Evolutionary conservation across 2,113 vertebrate genomes (phyloP).

Genomic region (Oenanthe oenanthe): DNA sequence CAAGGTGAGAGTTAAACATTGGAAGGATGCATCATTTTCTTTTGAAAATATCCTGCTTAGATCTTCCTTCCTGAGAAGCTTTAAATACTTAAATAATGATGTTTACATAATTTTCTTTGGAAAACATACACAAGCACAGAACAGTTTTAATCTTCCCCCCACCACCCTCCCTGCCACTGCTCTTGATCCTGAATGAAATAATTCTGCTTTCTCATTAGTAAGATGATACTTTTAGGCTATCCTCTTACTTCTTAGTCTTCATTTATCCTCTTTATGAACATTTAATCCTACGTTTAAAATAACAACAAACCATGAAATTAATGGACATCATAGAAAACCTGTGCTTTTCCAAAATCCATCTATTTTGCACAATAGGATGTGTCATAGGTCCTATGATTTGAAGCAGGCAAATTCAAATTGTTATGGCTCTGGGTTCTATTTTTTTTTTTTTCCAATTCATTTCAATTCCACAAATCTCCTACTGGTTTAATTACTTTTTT

Average conservation of each 20-base stretch:
- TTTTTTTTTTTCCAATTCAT: neutral
- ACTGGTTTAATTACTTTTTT: neutral
- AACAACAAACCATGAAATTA: neutral
- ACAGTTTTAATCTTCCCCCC: neutral
- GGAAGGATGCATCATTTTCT: neutral
- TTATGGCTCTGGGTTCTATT: neutral
- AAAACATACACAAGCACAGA: neutral
- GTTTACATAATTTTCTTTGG: neutral
- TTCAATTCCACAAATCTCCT: neutral
- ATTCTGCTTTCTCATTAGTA: conserved; percentile 14
- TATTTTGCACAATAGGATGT: neutral
- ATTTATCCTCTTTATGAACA: conserved; percentile 29
- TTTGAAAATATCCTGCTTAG: neutral
- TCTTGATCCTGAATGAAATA: neutral
- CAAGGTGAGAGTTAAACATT: neutral
- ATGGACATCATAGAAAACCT: neutral
- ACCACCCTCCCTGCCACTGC: rapidly evolving
- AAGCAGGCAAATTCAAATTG: neutral
- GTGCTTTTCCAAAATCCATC: neutral
- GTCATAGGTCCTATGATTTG: neutral
- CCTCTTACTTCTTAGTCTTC: neutral
- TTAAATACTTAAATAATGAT: neutral
- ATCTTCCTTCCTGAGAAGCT: neutral
- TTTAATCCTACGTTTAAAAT: neutral
- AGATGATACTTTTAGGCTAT: neutral